A percentile compares a stretch with the other conserved stretches of the same genome.
Evolutionary conservation across 1,140 invertebrate species (phyloP).

Genomic region (Drosophila grimshawi): DNA sequence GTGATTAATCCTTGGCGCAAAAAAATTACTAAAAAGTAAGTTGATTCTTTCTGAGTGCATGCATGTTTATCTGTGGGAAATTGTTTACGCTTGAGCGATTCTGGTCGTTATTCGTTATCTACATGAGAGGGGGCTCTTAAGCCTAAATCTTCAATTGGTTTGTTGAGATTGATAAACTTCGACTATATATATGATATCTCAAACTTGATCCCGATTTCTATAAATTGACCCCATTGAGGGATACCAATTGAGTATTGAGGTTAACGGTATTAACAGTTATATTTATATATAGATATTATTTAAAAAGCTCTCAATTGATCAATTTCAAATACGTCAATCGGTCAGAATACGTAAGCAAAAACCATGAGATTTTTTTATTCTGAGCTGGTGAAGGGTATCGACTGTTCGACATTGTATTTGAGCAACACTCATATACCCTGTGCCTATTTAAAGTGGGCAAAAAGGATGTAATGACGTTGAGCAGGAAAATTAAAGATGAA

Average conservation of each 20-base stretch:
- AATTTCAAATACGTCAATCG: slow-evolving; percentile 50
- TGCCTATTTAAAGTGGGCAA: too few species aligned
- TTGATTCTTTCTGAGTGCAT: neutral
- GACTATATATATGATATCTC: slow-evolving; percentile 1
- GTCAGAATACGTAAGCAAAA: slow-evolving; percentile 32
- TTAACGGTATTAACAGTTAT: slow-evolving; percentile 66
- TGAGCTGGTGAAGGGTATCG: slow-evolving; percentile 26
- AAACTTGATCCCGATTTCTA: slow-evolving; percentile 63
- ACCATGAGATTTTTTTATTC: slow-evolving; percentile 1
- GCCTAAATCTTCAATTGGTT: slow-evolving; percentile 18
- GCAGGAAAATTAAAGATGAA: too few species aligned
- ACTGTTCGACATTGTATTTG: slow-evolving; percentile 14
- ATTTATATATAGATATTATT: slow-evolving; percentile 12
- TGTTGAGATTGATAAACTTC: slow-evolving; percentile 14
- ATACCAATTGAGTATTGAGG: slow-evolving; percentile 65
- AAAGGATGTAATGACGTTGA: too few species aligned
- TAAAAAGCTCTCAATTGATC: slow-evolving; percentile 54
- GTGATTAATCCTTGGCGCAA: too few species aligned
- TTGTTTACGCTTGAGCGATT: slow-evolving; percentile 21
- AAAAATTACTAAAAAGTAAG: too few species aligned
- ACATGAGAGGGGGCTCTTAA: neutral
- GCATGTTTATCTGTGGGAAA: slow-evolving; percentile 19
- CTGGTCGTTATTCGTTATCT: slow-evolving; percentile 7
- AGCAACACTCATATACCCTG: neutral
- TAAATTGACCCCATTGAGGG: slow-evolving; percentile 48